A percentile compares a stretch with the other conserved stretches of the same genome.
These are phyloP conservation scores for Hemicentrotus pulcherrimus DNA, from an alignment of 35 echinoderm and acorn worm genomes.

Conservation along the genomic window DNA sequence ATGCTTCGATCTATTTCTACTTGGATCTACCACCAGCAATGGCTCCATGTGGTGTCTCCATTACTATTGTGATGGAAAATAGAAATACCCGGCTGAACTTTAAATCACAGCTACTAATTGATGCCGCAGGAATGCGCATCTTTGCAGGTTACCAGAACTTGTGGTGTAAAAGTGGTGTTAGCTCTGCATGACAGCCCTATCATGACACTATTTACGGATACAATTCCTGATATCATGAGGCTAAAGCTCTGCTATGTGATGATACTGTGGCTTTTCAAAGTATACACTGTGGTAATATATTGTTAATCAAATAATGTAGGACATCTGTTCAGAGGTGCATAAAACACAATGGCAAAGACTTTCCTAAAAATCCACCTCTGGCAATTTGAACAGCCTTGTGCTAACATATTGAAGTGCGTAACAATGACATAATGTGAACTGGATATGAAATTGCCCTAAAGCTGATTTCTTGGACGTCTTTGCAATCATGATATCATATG, in stretches of 20 bases:
- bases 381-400: too few species aligned
- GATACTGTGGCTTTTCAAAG: not conserved
- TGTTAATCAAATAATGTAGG: not conserved
- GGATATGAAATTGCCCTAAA: too few species aligned
- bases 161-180: not conserved
- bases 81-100: not conserved
- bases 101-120: constrained; percentile 13
- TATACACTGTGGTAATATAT: not conserved
- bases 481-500: too few species aligned
- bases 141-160: not conserved
- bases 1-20: too few species aligned
- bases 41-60: not conserved
- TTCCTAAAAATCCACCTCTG: too few species aligned
- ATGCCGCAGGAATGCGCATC: not conserved
- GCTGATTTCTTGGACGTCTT: too few species aligned
- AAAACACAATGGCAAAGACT: too few species aligned
- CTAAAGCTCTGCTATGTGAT: not conserved
- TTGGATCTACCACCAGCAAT: not conserved
- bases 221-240: not conserved
- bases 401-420: too few species aligned
- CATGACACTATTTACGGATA: not conserved
- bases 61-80: not conserved
- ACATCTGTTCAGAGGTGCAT: not conserved
- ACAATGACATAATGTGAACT: too few species aligned
- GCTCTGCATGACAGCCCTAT: not conserved